A percentile compares a stretch with the other conserved stretches of the same genome.
phyloP scores from a whole-genome alignment of 2,797 vertebrate genomes.

The Siniperca obscura region DNA sequence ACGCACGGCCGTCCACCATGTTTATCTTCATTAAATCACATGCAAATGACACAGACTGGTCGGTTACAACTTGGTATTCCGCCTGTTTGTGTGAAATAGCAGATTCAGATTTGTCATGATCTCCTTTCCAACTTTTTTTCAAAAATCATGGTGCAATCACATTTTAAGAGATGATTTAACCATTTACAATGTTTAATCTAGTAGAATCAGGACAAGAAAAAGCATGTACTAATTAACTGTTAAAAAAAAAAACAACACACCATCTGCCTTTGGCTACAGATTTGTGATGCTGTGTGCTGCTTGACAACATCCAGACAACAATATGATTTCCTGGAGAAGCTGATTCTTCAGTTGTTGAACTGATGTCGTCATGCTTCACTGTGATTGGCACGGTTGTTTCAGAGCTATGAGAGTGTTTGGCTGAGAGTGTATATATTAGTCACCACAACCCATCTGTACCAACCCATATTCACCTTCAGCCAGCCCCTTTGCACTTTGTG shows the following conservation, averaged over 20 bases:
- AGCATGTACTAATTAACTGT: not conserved
- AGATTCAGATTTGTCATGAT: not conserved
- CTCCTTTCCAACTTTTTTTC: not conserved
- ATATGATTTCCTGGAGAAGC: not conserved
- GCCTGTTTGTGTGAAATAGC: not conserved
- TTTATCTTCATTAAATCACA: slow-evolving; percentile 17
- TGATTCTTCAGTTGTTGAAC: not conserved
- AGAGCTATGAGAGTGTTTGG: not conserved
- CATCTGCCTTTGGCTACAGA: not conserved
- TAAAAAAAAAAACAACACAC: not conserved
- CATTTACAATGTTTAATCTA: accelerated
- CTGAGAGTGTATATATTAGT: not conserved
- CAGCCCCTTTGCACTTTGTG: not conserved
- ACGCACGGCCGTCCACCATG: not conserved
- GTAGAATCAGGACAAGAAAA: not conserved
- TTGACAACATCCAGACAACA: not conserved
- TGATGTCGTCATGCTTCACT: not conserved
- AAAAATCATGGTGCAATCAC: too few relatives aligned
- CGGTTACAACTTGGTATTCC: not conserved
- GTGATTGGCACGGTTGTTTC: not conserved
- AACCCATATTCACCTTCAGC: too few relatives aligned
- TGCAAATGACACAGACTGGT: not conserved
- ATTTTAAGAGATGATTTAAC: not conserved
- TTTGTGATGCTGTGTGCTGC: not conserved
- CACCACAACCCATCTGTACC: not conserved